Conservation (phyloP, 2,113 vertebrate species). For the Centrocercus urophasianus region DNA sequence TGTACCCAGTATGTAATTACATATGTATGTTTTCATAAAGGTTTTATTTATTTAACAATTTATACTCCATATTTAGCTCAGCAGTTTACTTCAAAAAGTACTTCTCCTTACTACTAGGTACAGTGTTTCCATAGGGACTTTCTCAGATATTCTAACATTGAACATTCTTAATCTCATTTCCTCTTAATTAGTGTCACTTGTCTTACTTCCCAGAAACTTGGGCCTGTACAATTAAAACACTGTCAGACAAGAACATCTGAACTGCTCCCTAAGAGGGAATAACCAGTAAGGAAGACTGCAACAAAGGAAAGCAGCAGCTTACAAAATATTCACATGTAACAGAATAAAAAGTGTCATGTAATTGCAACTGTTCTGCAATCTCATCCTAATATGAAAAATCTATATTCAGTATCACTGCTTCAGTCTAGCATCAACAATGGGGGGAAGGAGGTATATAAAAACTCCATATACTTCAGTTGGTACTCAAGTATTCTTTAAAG, state of each 20-base stretch:
- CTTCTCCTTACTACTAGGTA: not conserved
- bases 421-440: not conserved
- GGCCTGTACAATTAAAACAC: not conserved
- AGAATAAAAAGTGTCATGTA: not conserved
- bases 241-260: not conserved
- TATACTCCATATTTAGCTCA: not conserved
- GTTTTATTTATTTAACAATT: slow-evolving; percentile 11
- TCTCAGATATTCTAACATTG: not conserved
- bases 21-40: not conserved
- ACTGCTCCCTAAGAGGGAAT: not conserved
- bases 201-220: not conserved
- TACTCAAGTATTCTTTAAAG: not conserved
- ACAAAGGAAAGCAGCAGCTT: not conserved
- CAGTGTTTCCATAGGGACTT: slow-evolving; percentile 36
- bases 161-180: not conserved
- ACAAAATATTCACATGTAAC: not conserved
- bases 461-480: not conserved
- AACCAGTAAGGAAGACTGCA: not conserved
- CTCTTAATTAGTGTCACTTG: not conserved
- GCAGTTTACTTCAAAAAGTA: slow-evolving; percentile 9
- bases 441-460: not conserved
- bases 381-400: not conserved
- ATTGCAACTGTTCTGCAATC: not conserved
- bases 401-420: fast-evolving
- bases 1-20: not conserved